These are phyloP conservation scores for Onychostoma macrolepis DNA, from an alignment of 2,113 vertebrate genomes.

Conservation along the genomic window DNA sequence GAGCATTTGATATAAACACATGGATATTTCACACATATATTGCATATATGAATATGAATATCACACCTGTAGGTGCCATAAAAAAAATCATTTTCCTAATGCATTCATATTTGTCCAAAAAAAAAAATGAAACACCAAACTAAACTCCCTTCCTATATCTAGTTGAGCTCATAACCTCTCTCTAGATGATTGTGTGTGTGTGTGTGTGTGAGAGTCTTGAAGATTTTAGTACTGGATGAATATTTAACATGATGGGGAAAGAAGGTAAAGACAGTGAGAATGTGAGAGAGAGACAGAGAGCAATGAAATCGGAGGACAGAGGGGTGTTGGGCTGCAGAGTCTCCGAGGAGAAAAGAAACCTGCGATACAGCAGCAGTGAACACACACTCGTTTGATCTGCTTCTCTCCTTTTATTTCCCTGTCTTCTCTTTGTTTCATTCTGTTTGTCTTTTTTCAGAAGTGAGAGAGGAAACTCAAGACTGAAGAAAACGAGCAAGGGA, in stretches of 20 bases:
- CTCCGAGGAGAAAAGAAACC: slow-evolving; percentile 2
- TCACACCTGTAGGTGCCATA: not conserved
- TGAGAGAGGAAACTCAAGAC: slow-evolving; percentile 34
- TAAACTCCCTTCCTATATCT: not conserved
- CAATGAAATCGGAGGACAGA: slow-evolving; percentile 8
- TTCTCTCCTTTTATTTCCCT: slow-evolving; percentile 33
- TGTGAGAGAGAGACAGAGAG: not conserved
- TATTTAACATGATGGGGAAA: slow-evolving; percentile 17
- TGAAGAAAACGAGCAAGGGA: not conserved
- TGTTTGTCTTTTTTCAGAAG: slow-evolving; percentile 30
- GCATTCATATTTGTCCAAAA: not conserved
- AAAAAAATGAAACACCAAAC: not conserved
- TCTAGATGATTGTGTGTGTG: slow-evolving; percentile 1
- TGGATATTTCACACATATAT: not conserved
- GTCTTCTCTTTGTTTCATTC: slow-evolving; percentile 65
- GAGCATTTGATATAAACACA: not conserved
- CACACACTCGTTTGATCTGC: slow-evolving; percentile 72
- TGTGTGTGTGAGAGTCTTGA: not conserved
- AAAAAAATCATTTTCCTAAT: not conserved
- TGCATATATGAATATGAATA: not conserved
- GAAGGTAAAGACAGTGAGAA: not conserved
- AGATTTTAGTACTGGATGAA: slow-evolving; percentile 16
- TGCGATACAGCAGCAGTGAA: slow-evolving; percentile 66
- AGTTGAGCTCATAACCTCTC: not conserved
- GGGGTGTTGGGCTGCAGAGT: not conserved